Base-by-base conservation (phyloP, 2,113 vertebrate species). In the Grallaria varia region DNA sequence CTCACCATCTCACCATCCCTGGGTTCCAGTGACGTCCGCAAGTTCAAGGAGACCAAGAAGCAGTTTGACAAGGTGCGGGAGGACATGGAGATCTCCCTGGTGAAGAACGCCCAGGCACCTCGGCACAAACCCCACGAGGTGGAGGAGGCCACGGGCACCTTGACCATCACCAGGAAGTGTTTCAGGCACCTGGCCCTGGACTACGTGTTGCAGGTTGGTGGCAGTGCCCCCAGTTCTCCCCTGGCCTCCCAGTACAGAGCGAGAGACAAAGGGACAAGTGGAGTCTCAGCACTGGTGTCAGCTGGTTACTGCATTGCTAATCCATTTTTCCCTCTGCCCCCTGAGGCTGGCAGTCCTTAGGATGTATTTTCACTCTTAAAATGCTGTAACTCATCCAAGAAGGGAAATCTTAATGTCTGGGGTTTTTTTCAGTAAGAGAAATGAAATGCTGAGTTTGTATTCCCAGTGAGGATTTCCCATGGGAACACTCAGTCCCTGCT, bases 41-140 rank as follows among this genome's bases (percentile, higher is more conserved):
- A 99, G 89, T 99, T 99, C 97, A 99, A 99, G 97, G 99, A 99
- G 92, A 99, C 99, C 14, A 99, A 99, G 98, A 99, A 99, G 97
- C 99, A 99, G 95, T 99, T 99, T 18, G 99, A 99, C 87, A 98
- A 98, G 40, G 99, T 99, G 59, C 97, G 99, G 0, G 99, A 99
- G 89, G 99, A 99, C 74, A 97, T 99, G 99, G 99, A 99, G 81
- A 98, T 99, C 8, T 99, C 99, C 0, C 98, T 99, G 97, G 99
- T 99, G 97, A 99, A 99, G 98, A 99, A 99, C 0, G 99, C 99
- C 8, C 99, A 99, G 97, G 99, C 99, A 0, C 98, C 99, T 0
- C 97, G 98, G 45, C 99, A 99, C 98, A 99, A 99, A 20, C 98
- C 99, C 5, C 99, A 99, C 3, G 99, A 99, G 93, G 99, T 99